Evolutionary conservation across 2,797 vertebrate species (phyloP), one percentile per base, ranked within the genome.

Genomic region (Loris lydekkerianus): DNA sequence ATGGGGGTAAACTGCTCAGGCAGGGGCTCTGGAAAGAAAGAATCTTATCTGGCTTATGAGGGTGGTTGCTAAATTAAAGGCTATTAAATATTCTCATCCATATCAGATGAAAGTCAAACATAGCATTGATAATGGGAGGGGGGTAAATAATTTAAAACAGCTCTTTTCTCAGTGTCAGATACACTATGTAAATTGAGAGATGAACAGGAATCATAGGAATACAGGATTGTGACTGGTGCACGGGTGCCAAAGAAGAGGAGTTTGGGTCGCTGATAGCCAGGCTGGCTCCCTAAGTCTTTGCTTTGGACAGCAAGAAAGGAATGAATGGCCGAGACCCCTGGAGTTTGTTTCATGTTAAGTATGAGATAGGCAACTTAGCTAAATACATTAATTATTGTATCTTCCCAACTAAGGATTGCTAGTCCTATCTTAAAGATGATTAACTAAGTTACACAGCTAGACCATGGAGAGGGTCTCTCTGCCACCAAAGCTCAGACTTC

Each of bases 161-260:
- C 23, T 91, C 20, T 82, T 81, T 82, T 92, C 17, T 92, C 92
- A 40, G 27, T 77, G 83, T 63, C 82, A 95, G 89, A 78, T 37
- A 67, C 7, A 37, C 60, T 17, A 15, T 21, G 25, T 25, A 88
- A 65, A 46, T 70, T 91, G 34, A 56, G 53, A 93, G 60, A 63
- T 86, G 43, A 90, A 43, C 29, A 87, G 27, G 9, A 81, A 7
- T 3, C 80, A 13, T 3, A 40, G 8, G 65, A 10, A 70, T 53
- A 49, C 2, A 70, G 80, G 61, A 25, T 3, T 63, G 53, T 73
- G 31, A 27, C 60, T 11, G 29, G 65, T 65, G 13, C 31, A 27
- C 5, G 3, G 5, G 1, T 61, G 37, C 15, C 34, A 58, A 92
- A 58, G 27, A 13, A 75, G 53, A 21, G 43, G 25, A 60, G 5